phyloP scores from a whole-genome alignment of 2,888 invertebrate genomes.

The Drosophila hamatofila region DNA sequence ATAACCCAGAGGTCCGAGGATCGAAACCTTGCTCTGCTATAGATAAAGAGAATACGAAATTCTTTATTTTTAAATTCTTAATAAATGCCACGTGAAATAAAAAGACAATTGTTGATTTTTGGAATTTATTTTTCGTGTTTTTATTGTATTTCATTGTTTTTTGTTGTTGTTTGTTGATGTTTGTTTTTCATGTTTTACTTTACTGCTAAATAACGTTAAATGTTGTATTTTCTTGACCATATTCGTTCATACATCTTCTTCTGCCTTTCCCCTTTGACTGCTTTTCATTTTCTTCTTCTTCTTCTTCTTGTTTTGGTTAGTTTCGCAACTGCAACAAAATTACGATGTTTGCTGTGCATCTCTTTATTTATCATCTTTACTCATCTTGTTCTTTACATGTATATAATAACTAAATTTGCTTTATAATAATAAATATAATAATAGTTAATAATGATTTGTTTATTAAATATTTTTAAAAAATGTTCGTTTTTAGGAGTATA shows the following conservation, averaged over 20 bases:
- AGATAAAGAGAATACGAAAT: neutral
- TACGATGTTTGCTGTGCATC: slow-evolving; percentile 58
- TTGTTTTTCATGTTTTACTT: slow-evolving; percentile 65
- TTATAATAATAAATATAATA: slow-evolving; percentile 76
- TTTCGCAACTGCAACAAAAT: slow-evolving; percentile 53
- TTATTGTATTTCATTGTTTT: slow-evolving; percentile 78
- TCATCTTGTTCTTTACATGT: slow-evolving; percentile 71
- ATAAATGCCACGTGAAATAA: slow-evolving; percentile 2
- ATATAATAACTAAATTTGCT: slow-evolving; percentile 79
- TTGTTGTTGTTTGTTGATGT: slow-evolving; percentile 59
- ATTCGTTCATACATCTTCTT: slow-evolving; percentile 50
- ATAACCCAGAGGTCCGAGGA: slow-evolving; percentile 64
- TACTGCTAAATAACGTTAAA: slow-evolving; percentile 81
- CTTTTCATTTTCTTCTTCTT: slow-evolving; percentile 30
- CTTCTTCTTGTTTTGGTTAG: slow-evolving; percentile 31
- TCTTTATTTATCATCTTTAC: slow-evolving; percentile 61
- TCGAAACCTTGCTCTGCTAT: slow-evolving; percentile 61
- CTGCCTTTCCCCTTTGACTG: slow-evolving; percentile 1
- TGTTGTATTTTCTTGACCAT: slow-evolving; percentile 76
- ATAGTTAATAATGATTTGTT: slow-evolving; percentile 80
- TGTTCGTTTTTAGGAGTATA: slow-evolving; percentile 77
- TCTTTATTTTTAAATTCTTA: neutral
- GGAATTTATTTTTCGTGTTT: slow-evolving; percentile 74
- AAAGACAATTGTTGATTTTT: slow-evolving; percentile 39
- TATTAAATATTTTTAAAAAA: slow-evolving; percentile 81